These are phyloP conservation scores for Zaprionus gabonicus DNA, from an alignment of 1,140 invertebrate genomes.

Conservation along the genomic window DNA sequence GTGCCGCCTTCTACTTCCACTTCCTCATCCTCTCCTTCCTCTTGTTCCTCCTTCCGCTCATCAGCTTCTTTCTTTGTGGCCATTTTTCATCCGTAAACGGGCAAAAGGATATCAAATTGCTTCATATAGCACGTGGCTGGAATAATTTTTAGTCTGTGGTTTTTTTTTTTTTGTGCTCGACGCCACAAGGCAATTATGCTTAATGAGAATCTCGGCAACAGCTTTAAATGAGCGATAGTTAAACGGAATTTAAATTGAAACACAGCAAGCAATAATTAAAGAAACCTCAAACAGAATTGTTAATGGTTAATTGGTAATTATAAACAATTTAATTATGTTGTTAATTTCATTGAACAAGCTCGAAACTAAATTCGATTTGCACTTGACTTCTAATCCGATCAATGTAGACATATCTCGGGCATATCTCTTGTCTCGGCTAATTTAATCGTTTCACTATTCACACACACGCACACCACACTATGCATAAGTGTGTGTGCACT, in stretches of 20 bases:
- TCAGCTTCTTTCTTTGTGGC: slow-evolving; percentile 10
- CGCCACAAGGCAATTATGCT: slow-evolving; percentile 24
- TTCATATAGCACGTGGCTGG: slow-evolving; percentile 51
- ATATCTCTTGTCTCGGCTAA: not conserved
- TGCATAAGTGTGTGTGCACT: not conserved
- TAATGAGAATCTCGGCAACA: slow-evolving; percentile 26
- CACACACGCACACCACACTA: not conserved
- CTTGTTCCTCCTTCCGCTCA: not conserved
- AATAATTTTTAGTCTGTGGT: slow-evolving; percentile 49
- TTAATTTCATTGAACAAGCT: too few species aligned
- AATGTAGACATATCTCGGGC: not conserved
- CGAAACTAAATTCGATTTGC: not conserved
- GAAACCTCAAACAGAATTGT: not conserved
- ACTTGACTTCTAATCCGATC: not conserved
- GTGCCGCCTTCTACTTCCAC: slow-evolving; percentile 3
- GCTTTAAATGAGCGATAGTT: slow-evolving; percentile 14
- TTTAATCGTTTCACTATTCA: not conserved
- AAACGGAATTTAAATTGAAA: slow-evolving; percentile 15
- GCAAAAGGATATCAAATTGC: slow-evolving; percentile 65
- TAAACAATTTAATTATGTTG: not conserved
- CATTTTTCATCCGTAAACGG: slow-evolving; percentile 36
- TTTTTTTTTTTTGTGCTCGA: not conserved
- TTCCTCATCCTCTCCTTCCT: not conserved
- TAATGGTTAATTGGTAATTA: too few species aligned
- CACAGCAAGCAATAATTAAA: not conserved